phyloP scores from a whole-genome alignment of 2,113 vertebrate genomes.

The Astatoreochromis straeleni region DNA sequence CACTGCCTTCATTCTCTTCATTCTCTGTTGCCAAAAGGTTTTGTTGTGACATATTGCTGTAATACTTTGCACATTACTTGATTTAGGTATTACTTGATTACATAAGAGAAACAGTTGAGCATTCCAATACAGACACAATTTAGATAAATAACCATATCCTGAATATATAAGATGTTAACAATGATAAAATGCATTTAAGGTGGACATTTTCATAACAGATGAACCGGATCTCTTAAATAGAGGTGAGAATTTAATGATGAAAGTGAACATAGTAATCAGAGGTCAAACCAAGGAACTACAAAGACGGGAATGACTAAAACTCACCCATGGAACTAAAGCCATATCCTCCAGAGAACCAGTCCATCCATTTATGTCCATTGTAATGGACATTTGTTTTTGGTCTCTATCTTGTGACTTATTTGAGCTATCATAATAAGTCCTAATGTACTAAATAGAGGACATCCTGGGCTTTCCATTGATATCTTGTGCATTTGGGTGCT shows the following conservation, averaged over 20 bases:
- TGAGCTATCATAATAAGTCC: neutral
- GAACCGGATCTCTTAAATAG: neutral
- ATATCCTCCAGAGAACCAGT: neutral
- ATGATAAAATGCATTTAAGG: neutral
- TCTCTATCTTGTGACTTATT: neutral
- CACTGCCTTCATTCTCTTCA: neutral
- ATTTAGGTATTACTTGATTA: neutral
- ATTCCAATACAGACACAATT: neutral
- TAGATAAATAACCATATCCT: neutral
- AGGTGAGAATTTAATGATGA: neutral
- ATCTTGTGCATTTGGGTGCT: neutral
- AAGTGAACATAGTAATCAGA: neutral
- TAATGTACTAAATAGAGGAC: neutral
- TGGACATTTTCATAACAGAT: neutral
- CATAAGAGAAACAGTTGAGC: neutral
- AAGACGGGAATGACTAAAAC: neutral
- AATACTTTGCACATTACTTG: neutral
- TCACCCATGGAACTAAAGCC: neutral
- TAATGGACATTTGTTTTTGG: neutral
- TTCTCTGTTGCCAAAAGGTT: neutral
- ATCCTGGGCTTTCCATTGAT: neutral
- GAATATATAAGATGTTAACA: neutral
- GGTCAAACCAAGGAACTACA: neutral
- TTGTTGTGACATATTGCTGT: neutral
- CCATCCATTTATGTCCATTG: neutral